These are phyloP conservation scores for Acleris emargana DNA, from an alignment of 2,888 invertebrate species.

Conservation along the genomic window DNA sequence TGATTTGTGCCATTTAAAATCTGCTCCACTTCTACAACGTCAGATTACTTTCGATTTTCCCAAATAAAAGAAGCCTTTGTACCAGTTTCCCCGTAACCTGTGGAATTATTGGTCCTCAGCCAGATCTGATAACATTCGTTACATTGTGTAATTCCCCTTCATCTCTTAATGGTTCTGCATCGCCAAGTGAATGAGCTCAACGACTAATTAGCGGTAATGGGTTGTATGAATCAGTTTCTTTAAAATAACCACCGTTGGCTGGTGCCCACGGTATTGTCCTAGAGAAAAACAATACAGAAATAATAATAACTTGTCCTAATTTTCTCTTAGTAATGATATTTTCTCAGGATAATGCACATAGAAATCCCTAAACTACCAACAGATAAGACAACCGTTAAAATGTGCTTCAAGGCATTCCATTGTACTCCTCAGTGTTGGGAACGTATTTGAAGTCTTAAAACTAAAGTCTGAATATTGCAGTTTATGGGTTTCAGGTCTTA, in stretches of 20 bases:
- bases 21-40: too few relatives aligned
- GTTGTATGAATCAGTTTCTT: conserved; percentile 27
- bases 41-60: not conserved
- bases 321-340: not conserved
- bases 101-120: conserved; percentile 21
- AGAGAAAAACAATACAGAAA: not conserved
- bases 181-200: conserved; percentile 35
- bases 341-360: not conserved
- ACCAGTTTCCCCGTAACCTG: conserved; percentile 15
- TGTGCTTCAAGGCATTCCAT: too few relatives aligned
- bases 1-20: too few relatives aligned
- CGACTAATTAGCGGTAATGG: conserved; percentile 30
- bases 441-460: too few relatives aligned
- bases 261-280: conserved; percentile 11
- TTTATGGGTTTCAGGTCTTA: too few relatives aligned
- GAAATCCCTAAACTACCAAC: not conserved
- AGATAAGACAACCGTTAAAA: too few relatives aligned
- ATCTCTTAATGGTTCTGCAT: conserved; percentile 28
- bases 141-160: conserved; percentile 30
- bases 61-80: conserved; percentile 3
- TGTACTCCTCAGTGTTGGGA: too few relatives aligned
- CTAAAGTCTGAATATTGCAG: too few relatives aligned
- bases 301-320: not conserved
- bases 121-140: conserved; percentile 32
- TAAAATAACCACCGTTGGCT: conserved; percentile 21